Base-by-base conservation (phyloP, 2,888 invertebrate species). In the Macropis europaea region DNA sequence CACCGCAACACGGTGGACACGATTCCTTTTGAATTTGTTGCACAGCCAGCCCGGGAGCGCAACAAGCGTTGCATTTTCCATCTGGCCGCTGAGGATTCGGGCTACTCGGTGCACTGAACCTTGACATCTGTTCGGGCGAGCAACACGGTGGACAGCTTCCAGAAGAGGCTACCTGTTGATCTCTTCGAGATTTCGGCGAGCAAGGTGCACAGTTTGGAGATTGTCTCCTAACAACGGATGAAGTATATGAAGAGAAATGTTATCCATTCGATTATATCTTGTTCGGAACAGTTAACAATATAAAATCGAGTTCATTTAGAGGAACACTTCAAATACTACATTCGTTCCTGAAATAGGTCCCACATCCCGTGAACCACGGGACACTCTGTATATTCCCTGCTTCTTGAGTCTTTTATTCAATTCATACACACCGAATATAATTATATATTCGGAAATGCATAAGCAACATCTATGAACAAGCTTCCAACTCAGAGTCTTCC, bases 1-100 rank as follows among this genome's bases (percentile, higher is more conserved):
- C 5, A 22, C 32, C 19, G 45, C 62, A 77, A 45, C 69, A 77
- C 7, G 69, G 42, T 9, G 60, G 3, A 22, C 73, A 73, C 6
- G 28, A 5, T 3, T n/a, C 28, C 2, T 26, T 48, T 34, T 61
- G 34, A 3, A 15, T 5, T 24, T 52, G 38, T n/a, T 34, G 28
- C 1, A 13, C 15, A n/a, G n/a, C n/a, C n/a, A n/a, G n/a, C n/a
- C 38, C 11, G 6, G 47, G 13, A 1, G 48, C 15, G 32, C 38
- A 60, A 38, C 50, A 50, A 22, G 64, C 42, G 0, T 11, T 19
- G 22, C 57, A 62, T 7, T 60, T 60, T 34, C 24, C 42, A 9
- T 19, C 61, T 11, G n/a, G 0, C 17, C 26, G 52, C 13, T 50
- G 42, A 34, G 9, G 30, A 7, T 15, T 13, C n/a, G 15, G 11